Percentiles rank a stretch among this genome's conserved stretches.
phyloP scores from a whole-genome alignment of 2,888 invertebrate species.

The Catocala fraxini region DNA sequence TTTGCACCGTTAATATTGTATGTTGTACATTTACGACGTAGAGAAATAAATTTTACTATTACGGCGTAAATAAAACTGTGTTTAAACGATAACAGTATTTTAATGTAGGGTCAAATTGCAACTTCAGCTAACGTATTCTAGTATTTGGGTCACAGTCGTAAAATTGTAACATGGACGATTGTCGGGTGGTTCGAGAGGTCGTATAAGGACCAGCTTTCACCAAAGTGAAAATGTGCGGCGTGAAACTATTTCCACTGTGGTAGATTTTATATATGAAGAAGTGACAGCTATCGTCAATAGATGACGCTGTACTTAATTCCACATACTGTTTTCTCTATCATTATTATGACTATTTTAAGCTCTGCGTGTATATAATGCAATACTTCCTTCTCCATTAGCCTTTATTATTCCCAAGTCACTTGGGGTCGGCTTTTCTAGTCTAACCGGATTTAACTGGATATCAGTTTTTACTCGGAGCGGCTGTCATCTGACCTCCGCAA shows the following conservation, averaged over 20 bases:
- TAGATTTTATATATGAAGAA: too few relatives aligned
- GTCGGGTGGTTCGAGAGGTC: not conserved
- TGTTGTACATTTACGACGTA: conserved; percentile 10
- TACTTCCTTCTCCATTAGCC: too few relatives aligned
- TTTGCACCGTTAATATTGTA: conserved; percentile 6
- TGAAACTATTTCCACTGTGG: not conserved
- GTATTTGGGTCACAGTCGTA: conserved; percentile 5
- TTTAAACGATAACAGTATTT: conserved; percentile 1
- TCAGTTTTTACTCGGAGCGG: too few relatives aligned
- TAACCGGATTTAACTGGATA: too few relatives aligned
- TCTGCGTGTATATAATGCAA: too few relatives aligned
- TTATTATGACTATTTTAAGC: too few relatives aligned
- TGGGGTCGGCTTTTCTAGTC: too few relatives aligned
- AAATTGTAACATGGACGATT: not conserved
- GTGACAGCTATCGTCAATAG: too few relatives aligned
- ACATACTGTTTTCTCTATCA: too few relatives aligned
- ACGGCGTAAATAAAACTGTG: conserved; percentile 8
- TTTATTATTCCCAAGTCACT: too few relatives aligned
- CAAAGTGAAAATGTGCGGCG: not conserved
- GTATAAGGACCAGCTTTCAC: not conserved
- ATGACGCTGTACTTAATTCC: too few relatives aligned
- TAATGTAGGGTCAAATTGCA: conserved; percentile 7
- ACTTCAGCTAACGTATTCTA: conserved; percentile 1
- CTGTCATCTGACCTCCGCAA: too few relatives aligned
- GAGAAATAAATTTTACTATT: conserved; percentile 12